Evolutionary conservation across 2,888 invertebrate genomes (phyloP).

Genomic region (Lycocerus yunnanus): DNA sequence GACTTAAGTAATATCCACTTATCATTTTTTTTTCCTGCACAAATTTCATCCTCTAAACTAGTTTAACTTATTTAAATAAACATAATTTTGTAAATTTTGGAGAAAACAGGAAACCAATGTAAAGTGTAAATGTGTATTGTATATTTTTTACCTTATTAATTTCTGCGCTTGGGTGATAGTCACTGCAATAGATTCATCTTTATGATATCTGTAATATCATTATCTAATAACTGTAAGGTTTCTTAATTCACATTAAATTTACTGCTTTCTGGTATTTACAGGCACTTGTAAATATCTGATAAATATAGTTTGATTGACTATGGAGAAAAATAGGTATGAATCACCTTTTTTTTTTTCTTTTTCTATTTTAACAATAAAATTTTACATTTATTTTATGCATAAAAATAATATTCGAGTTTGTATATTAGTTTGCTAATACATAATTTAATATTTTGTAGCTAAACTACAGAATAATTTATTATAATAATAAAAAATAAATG

Average conservation of each 20-base stretch:
- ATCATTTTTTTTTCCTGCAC: background rate
- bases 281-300: background rate
- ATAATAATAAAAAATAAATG: background rate
- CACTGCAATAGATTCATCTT: conserved; percentile 17
- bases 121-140: background rate
- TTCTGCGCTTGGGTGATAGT: conserved; percentile 15
- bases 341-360: background rate
- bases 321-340: background rate
- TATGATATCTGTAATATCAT: background rate
- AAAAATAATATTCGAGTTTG: too few relatives aligned
- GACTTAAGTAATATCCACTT: background rate
- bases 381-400: too few relatives aligned
- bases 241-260: conserved; percentile 5
- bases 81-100: too few relatives aligned
- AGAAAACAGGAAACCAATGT: background rate
- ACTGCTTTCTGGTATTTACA: background rate
- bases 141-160: background rate
- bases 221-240: conserved; percentile 10
- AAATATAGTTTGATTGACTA: background rate
- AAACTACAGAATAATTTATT: too few relatives aligned
- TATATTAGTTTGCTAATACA: too few relatives aligned
- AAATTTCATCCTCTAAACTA: too few relatives aligned
- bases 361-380: background rate
- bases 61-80: background rate
- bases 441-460: too few relatives aligned